Percentiles rank a stretch among this genome's conserved stretches.
Conservation (phyloP, 2,113 vertebrate genomes). For the Madoqua kirkii region DNA sequence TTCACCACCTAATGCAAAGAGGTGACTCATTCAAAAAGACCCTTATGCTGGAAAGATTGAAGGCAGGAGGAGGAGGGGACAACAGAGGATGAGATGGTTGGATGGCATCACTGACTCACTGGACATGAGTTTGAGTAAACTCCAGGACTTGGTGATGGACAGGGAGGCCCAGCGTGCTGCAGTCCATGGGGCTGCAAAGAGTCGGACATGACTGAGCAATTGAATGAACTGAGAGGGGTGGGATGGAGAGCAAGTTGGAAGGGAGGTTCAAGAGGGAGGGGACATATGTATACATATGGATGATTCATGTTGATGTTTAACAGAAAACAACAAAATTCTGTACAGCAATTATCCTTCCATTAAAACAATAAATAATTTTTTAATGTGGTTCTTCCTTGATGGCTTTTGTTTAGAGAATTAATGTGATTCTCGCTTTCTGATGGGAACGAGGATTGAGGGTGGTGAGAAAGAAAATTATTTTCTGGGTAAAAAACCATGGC, state of each 20-base stretch:
- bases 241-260: neutral
- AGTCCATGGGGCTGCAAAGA: neutral
- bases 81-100: neutral
- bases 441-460: neutral
- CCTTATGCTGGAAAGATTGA: neutral
- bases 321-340: neutral
- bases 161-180: neutral
- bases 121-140: neutral
- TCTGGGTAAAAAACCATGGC: neutral
- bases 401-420: neutral
- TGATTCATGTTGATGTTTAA: neutral
- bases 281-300: neutral
- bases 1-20: neutral
- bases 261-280: neutral
- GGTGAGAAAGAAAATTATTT: neutral
- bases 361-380: neutral
- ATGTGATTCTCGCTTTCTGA: neutral
- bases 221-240: neutral
- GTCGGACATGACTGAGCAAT: neutral
- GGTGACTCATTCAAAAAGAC: neutral
- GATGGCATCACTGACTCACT: neutral
- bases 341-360: neutral
- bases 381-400: neutral
- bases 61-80: neutral
- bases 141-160: neutral